phyloP scores from a whole-genome alignment of 2,113 vertebrate species.

The Cardinalis cardinalis region DNA sequence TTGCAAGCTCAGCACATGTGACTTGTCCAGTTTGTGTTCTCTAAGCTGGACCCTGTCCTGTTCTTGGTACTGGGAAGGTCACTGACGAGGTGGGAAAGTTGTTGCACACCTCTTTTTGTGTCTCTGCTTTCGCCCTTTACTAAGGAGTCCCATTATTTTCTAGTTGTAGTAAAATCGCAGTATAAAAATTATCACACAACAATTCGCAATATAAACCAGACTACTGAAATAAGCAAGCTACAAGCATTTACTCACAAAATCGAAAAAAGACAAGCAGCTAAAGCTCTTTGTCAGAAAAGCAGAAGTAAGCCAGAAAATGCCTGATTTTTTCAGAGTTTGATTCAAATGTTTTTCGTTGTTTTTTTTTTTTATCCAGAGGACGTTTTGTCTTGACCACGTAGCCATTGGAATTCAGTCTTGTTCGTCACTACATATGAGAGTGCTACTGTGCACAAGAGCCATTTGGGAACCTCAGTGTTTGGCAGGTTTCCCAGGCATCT shows the following conservation, averaged over 20 bases:
- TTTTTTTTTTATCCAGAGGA: background rate
- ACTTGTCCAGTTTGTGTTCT: background rate
- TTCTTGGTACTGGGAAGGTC: accelerated
- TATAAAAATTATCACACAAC: background rate
- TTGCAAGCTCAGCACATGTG: accelerated
- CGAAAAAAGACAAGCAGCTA: background rate
- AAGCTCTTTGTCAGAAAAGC: background rate
- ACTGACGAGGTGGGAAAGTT: background rate
- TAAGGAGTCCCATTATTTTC: background rate
- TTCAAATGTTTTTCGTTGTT: background rate
- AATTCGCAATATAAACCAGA: background rate
- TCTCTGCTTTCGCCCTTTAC: background rate
- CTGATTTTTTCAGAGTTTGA: background rate
- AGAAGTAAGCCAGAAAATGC: background rate
- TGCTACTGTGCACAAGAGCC: background rate
- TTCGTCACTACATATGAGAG: background rate
- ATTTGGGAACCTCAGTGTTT: background rate
- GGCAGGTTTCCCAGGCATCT: background rate
- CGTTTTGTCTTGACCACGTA: background rate
- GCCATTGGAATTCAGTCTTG: background rate
- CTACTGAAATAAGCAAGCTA: background rate
- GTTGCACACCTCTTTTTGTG: accelerated
- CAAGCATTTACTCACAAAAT: background rate
- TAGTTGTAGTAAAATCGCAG: background rate
- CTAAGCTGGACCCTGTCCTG: too few species aligned